These are phyloP conservation scores for Caenorhabditis wallacei DNA, from an alignment of 2,888 invertebrate species.

Conservation along the genomic window DNA sequence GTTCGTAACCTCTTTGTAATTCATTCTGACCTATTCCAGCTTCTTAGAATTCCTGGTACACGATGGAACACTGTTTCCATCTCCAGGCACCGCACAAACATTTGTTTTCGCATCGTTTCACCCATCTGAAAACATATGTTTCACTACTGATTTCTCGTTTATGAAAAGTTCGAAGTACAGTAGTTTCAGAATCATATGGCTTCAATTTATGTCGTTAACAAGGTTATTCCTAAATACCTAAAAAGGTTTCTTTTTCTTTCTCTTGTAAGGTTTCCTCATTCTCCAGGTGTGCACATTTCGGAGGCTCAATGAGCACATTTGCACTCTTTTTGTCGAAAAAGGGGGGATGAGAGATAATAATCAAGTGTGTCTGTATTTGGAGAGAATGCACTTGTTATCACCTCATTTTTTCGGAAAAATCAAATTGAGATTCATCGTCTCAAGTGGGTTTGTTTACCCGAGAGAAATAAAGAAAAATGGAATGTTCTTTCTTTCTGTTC, in stretches of 20 bases:
- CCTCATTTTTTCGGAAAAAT: constrained; percentile 25
- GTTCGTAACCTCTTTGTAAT: neutral
- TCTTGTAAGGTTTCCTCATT: constrained; percentile 12
- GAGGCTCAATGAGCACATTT: constrained; percentile 33
- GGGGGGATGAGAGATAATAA: constrained; percentile 6
- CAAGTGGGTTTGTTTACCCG: constrained; percentile 48
- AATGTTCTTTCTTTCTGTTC: constrained; percentile 50
- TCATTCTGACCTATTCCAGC: neutral
- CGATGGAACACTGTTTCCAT: constrained; percentile 9
- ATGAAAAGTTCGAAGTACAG: constrained; percentile 29
- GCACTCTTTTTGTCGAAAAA: constrained; percentile 14
- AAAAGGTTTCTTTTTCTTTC: constrained; percentile 22
- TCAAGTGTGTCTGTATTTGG: constrained; percentile 24
- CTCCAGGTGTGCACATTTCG: neutral
- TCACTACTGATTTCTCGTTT: neutral
- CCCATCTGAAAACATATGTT: constrained; percentile 31
- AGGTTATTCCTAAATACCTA: constrained; percentile 19
- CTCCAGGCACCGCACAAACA: constrained; percentile 9
- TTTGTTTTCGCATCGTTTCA: constrained; percentile 24
- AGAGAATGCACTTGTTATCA: constrained; percentile 42
- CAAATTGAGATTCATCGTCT: constrained; percentile 10
- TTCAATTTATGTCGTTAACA: constrained; percentile 4
- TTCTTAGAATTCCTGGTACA: constrained; percentile 13
- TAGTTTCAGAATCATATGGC: constrained; percentile 16
- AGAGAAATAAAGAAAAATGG: neutral